These are phyloP conservation scores for Hestina assimilis DNA, from an alignment of 1,140 invertebrate species.

Conservation along the genomic window DNA sequence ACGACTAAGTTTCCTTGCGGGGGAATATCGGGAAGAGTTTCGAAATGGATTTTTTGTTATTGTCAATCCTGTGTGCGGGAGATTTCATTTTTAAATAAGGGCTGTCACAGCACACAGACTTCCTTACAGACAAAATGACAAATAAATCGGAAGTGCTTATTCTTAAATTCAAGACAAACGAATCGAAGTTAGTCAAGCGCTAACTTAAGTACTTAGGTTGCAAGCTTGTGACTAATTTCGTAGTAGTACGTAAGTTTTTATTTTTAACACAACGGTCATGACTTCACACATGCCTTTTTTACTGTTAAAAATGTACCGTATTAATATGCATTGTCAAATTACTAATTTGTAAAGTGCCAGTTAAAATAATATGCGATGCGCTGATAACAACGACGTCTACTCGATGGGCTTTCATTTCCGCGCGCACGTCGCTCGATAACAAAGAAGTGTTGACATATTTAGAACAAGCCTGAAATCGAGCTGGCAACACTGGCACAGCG, in stretches of 20 bases:
- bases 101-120: no score
- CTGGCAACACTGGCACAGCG: slow-evolving; percentile 51
- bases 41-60: slow-evolving; percentile 37
- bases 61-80: slow-evolving; percentile 6
- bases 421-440: slow-evolving; percentile 69
- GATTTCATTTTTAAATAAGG: background rate
- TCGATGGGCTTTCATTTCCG: slow-evolving; percentile 75
- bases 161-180: no score
- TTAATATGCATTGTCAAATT: slow-evolving; percentile 1
- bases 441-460: slow-evolving; percentile 77
- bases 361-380: slow-evolving; percentile 59
- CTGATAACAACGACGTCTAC: slow-evolving; percentile 64
- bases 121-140: no score
- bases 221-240: no score
- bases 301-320: background rate
- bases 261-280: no score
- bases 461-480: slow-evolving; percentile 78
- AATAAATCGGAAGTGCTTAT: no score
- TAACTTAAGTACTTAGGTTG: no score
- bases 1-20: slow-evolving; percentile 40
- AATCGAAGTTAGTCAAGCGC: no score
- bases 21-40: slow-evolving; percentile 34
- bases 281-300: no score
- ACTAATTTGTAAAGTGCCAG: slow-evolving; percentile 5
- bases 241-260: no score